Evolutionary conservation across 2,113 vertebrate genomes (phyloP), one percentile per base, ranked within the genome.

Genomic region (Thalassarche chlororhynchos): DNA sequence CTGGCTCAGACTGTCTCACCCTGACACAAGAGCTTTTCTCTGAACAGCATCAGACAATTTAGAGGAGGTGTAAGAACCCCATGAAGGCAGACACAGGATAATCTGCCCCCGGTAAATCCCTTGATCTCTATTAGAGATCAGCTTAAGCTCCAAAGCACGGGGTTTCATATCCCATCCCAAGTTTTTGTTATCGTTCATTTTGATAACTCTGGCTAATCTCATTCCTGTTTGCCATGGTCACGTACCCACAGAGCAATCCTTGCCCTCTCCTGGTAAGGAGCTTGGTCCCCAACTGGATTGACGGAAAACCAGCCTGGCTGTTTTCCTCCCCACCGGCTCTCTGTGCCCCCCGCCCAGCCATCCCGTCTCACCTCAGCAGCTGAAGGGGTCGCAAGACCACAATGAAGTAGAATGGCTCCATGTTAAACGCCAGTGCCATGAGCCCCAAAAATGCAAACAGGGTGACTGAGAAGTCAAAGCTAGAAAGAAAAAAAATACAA

Each of bases 341-440:
- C 64, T 25, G 46, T 32, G 34, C 40, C 34, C 13, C 1, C 5
- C 5, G 10, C 17, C 8, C 28, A 36, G 78, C 74, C 64, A 3
- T 26, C 52, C 74, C 18, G 1, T 6, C 75, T 98, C 94, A 99
- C 99, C 99, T 99, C 68, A 99, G 99, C 74, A 99, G 98, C 98
- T 99, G 99, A 31, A 99, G 96, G 4, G 99, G 99, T 26, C 99
- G 97, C 70, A 99, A 98, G 71, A 99, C 99, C 69, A 99, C 99
- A 3, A 99, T 99, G 90, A 99, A 99, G 96, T 99, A 99, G 97
- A 99, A 99, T 0, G 99, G 99, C 89, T 99, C 99, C 99, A 99
- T 99, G 87, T 99, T 87, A 57, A 99, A 99, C 0, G 99, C 99
- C 77, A 99, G 96, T 6, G 99, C 99, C 92, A 99, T 98, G 72